Evolutionary conservation across 1,140 invertebrate genomes (phyloP).

Genomic region (Homarus americanus): DNA sequence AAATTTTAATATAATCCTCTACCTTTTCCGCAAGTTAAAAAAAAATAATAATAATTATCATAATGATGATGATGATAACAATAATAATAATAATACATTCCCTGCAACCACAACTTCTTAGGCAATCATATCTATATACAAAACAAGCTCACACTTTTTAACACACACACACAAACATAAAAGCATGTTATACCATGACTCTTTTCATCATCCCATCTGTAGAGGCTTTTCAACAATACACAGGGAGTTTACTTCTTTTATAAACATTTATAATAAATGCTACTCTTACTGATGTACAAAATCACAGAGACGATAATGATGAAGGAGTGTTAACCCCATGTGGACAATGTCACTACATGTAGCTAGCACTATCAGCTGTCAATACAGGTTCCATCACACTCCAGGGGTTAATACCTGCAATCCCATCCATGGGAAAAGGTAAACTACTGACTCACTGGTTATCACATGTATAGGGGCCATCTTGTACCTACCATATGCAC

Average conservation of each 20-base stretch:
- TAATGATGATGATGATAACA: not conserved
- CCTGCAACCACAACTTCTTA: not conserved
- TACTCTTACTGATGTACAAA: not conserved
- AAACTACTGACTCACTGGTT: not conserved
- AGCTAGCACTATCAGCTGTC: not conserved
- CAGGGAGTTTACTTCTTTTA: not conserved
- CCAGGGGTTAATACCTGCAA: not conserved
- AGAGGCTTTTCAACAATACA: too few species aligned
- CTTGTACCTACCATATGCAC: not conserved
- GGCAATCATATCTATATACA: not conserved
- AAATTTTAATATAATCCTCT: not conserved
- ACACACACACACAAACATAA: too few species aligned
- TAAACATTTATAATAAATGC: not conserved
- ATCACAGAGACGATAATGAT: conserved; percentile 7
- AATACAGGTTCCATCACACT: not conserved
- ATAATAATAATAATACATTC: not conserved
- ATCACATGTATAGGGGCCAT: conserved; percentile 1
- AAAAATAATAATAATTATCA: not conserved
- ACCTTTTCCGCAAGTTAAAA: not conserved
- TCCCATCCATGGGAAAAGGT: not conserved
- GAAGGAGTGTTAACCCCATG: not conserved
- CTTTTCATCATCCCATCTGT: not conserved
- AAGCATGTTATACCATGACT: not conserved
- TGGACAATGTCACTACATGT: not conserved
- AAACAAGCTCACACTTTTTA: not conserved